These are phyloP conservation scores for Bombus difficillimus DNA, from an alignment of 1,140 invertebrate genomes.

Conservation along the genomic window DNA sequence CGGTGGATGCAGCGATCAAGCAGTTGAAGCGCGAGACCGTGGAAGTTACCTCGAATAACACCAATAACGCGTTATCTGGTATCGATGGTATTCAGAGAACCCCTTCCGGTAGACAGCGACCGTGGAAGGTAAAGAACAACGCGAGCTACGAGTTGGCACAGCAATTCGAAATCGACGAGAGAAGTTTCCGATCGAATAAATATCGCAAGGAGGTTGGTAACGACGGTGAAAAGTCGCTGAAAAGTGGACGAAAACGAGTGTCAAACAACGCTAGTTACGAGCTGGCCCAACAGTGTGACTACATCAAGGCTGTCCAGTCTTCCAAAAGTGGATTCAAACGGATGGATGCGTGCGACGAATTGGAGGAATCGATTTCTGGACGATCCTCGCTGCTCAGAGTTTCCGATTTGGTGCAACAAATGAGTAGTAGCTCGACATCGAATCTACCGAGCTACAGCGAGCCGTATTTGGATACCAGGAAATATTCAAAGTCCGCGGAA, in stretches of 20 bases:
- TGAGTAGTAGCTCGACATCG: conserved; percentile 57
- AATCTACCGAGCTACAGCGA: conserved; percentile 47
- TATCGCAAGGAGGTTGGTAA: not conserved
- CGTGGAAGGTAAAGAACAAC: conserved; percentile 73
- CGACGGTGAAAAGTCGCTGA: conserved; percentile 9
- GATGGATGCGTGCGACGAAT: conserved; percentile 79
- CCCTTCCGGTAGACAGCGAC: conserved; percentile 35
- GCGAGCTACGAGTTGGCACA: conserved; percentile 79
- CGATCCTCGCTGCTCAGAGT: conserved; percentile 54
- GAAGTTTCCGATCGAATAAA: conserved; percentile 30
- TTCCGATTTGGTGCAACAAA: conserved; percentile 57
- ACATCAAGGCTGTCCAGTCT: conserved; percentile 67
- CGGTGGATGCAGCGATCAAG: conserved; percentile 73
- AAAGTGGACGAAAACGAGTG: conserved; percentile 58
- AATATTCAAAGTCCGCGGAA: conserved; percentile 66
- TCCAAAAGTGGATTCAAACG: conserved; percentile 67
- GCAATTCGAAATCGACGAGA: conserved; percentile 74
- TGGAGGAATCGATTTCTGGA: conserved; percentile 64
- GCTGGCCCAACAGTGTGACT: conserved; percentile 78
- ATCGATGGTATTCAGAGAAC: conserved; percentile 58
- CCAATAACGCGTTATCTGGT: conserved; percentile 16
- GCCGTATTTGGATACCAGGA: not conserved
- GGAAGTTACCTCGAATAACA: conserved; percentile 54
- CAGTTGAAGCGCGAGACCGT: conserved; percentile 72
- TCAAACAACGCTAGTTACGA: conserved; percentile 81